A percentile compares a stretch with the other conserved stretches of the same genome.
These are phyloP conservation scores for Listronotus bonariensis DNA, from an alignment of 1,140 invertebrate genomes.

Conservation along the genomic window DNA sequence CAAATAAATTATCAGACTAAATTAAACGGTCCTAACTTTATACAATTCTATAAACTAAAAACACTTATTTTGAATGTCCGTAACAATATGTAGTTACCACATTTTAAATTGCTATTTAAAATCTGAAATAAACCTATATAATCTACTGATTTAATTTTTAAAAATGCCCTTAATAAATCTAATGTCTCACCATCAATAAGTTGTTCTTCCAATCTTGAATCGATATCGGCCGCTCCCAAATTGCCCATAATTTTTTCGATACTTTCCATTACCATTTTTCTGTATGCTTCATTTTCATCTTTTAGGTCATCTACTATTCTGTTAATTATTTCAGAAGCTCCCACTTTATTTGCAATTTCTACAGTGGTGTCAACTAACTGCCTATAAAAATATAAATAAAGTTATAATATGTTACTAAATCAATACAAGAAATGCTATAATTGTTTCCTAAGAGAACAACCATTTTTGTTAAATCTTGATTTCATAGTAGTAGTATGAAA, in stretches of 20 bases:
- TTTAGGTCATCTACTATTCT: constrained; percentile 98
- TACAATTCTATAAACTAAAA: too few relatives aligned
- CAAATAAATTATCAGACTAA: too few relatives aligned
- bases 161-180: background rate
- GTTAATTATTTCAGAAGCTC: constrained; percentile 97
- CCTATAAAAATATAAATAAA: constrained; percentile 51
- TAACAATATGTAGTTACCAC: too few relatives aligned
- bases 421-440: background rate
- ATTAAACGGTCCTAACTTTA: too few relatives aligned
- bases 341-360: constrained; percentile 99
- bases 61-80: too few relatives aligned
- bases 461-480: too few relatives aligned
- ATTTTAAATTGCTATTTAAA: too few relatives aligned
- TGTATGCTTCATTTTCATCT: constrained; percentile 99
- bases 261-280: constrained; percentile 99
- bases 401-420: background rate
- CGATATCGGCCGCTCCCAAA: constrained; percentile 96
- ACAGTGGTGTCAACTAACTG: constrained; percentile 99
- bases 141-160: too few relatives aligned
- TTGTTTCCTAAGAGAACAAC: too few relatives aligned
- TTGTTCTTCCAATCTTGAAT: constrained; percentile 96
- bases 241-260: constrained; percentile 99
- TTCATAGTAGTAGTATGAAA: too few relatives aligned
- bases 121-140: too few relatives aligned
- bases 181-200: constrained; percentile 84